Evolutionary conservation across 2,888 invertebrate genomes (phyloP).

Genomic region (Yponomeuta cagnagella): DNA sequence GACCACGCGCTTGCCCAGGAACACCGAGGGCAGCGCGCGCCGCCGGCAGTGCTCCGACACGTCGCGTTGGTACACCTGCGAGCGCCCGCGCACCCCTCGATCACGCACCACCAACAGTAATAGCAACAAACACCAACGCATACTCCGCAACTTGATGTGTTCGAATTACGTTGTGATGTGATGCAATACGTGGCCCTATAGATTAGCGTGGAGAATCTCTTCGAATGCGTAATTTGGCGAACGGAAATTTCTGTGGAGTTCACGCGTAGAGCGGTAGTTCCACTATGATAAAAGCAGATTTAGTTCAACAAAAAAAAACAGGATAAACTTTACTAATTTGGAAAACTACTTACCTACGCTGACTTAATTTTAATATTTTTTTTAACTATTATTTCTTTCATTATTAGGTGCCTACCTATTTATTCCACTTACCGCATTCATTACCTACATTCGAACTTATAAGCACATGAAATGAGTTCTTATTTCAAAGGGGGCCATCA

Average conservation of each 20-base stretch:
- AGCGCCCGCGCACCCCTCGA: not conserved
- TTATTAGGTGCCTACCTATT: not conserved
- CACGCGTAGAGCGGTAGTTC: too few species aligned
- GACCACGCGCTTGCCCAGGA: slow-evolving; percentile 48
- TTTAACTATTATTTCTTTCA: not conserved
- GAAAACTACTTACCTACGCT: too few species aligned
- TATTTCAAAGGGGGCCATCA: slow-evolving; percentile 2
- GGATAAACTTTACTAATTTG: too few species aligned
- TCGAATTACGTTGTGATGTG: not conserved
- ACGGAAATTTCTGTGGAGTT: too few species aligned
- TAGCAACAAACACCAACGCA: not conserved
- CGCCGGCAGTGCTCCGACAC: slow-evolving; percentile 58
- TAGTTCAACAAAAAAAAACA: too few species aligned
- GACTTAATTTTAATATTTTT: too few species aligned
- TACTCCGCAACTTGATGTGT: not conserved
- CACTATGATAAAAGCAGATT: too few species aligned
- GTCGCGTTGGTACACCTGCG: slow-evolving; percentile 42
- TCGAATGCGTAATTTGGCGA: too few species aligned
- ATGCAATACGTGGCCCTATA: not conserved
- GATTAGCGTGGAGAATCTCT: not conserved
- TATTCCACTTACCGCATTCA: not conserved
- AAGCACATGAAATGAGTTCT: not conserved
- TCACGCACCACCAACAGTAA: not conserved
- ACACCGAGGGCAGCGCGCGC: slow-evolving; percentile 54
- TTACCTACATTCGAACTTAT: not conserved